A percentile compares a stretch with the other conserved stretches of the same genome.
Evolutionary conservation across 2,113 vertebrate species (phyloP).

Genomic region (Polyodon spathula): DNA sequence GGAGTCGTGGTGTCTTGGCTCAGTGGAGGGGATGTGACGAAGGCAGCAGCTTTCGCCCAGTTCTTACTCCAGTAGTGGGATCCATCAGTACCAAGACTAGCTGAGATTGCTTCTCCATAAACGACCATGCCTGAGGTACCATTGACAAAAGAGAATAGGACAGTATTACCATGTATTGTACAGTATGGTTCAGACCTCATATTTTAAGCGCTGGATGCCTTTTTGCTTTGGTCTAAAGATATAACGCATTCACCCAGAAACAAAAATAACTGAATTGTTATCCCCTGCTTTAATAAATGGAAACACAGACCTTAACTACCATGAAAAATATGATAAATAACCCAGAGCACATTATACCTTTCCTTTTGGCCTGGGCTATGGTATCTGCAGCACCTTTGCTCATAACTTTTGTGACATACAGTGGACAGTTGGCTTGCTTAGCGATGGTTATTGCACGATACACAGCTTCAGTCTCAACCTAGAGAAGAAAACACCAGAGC

Average conservation of each 20-base stretch:
- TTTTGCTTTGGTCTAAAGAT: too few relatives aligned
- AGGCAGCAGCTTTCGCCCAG: slow-evolving; percentile 84
- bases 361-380: slow-evolving; percentile 76
- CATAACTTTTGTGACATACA: slow-evolving; percentile 90
- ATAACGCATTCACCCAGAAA: too few relatives aligned
- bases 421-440: slow-evolving; percentile 85
- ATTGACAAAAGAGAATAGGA: not conserved
- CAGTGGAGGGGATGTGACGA: slow-evolving; percentile 77
- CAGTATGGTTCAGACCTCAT: too few relatives aligned
- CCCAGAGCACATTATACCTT: slow-evolving; percentile 73
- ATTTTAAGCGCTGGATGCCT: too few relatives aligned
- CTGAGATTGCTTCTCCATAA: slow-evolving; percentile 77
- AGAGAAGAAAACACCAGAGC: slow-evolving; percentile 8
- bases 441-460: slow-evolving; percentile 81
- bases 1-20: slow-evolving; percentile 73
- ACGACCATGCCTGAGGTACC: slow-evolving; percentile 65
- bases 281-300: too few relatives aligned
- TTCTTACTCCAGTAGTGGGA: slow-evolving; percentile 87
- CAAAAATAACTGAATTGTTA: too few relatives aligned
- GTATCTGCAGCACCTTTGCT: slow-evolving; percentile 75
- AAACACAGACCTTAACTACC: too few relatives aligned
- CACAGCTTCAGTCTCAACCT: slow-evolving; percentile 86
- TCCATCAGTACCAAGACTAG: slow-evolving; percentile 72
- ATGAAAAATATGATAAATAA: too few relatives aligned
- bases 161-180: too few relatives aligned